A percentile compares a stretch with the other conserved stretches of the same genome.
phyloP scores from a whole-genome alignment of 2,113 vertebrate species.

The Larimichthys polyactis region DNA sequence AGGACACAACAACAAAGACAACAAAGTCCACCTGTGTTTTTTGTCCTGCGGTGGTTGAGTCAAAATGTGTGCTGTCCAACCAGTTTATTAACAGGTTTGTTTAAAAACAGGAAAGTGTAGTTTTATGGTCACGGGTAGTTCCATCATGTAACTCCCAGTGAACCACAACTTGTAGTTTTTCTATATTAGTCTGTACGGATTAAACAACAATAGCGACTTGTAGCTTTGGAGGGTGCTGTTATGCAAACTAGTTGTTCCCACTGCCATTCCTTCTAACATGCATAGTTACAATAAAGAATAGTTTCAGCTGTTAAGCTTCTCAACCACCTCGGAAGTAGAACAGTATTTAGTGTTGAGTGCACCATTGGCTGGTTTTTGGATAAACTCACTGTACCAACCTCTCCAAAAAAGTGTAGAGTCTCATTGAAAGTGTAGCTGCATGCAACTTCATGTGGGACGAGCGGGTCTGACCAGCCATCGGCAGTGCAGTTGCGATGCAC shows the following conservation, averaged over 20 bases:
- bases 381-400: constrained; percentile 37
- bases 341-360: no score
- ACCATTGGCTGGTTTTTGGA: no score
- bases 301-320: not conserved
- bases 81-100: not conserved
- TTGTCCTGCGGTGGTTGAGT: no score
- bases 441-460: constrained; percentile 86
- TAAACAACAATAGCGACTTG: no score
- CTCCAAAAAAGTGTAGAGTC: constrained; percentile 63
- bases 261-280: no score
- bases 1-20: no score
- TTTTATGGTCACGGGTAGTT: no score
- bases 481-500: constrained; percentile 90
- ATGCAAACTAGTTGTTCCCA: no score
- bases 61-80: no score
- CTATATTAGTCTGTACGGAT: not conserved
- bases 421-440: constrained; percentile 88
- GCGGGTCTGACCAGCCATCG: constrained; percentile 88
- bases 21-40: no score
- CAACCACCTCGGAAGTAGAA: no score
- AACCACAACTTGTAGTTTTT: not conserved
- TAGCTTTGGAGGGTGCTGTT: no score
- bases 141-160: not conserved
- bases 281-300: not conserved
- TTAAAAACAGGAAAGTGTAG: not conserved